Evolutionary conservation across 2,113 vertebrate genomes (phyloP).

Genomic region (Oryzias melastigma): DNA sequence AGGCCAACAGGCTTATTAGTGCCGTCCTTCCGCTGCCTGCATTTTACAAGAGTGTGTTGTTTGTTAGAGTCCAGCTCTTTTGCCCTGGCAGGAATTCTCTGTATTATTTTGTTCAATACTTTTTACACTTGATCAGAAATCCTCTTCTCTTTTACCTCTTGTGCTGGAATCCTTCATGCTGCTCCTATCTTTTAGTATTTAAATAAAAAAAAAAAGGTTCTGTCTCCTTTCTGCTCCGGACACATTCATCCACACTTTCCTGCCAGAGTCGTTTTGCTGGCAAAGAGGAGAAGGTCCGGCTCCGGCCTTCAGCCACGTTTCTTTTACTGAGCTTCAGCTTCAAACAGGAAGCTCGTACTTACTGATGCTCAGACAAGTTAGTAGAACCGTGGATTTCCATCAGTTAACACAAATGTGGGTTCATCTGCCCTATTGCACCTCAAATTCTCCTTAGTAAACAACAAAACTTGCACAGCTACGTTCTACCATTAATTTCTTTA

Average conservation of each 20-base stretch:
- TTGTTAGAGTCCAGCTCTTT: constrained; percentile 39
- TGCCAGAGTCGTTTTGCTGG: constrained; percentile 48
- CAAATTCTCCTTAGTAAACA: no score
- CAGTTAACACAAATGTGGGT: no score
- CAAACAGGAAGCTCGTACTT: neutral
- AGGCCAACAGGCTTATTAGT: constrained; percentile 11
- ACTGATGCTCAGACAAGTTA: neutral
- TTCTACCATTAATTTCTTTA: no score
- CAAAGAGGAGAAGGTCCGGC: constrained; percentile 26
- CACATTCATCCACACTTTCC: constrained; percentile 44
- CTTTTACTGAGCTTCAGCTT: constrained; percentile 5
- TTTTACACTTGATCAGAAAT: constrained; percentile 6
- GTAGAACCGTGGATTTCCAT: neutral
- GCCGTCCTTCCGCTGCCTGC: constrained; percentile 22
- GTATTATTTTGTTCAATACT: constrained; percentile 38
- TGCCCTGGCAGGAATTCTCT: constrained; percentile 44
- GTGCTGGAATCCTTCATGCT: neutral
- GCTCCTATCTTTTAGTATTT: constrained; percentile 5
- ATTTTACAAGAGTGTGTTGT: constrained; percentile 58
- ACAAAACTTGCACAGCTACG: no score
- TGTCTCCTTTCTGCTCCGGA: constrained; percentile 31
- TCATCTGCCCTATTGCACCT: no score
- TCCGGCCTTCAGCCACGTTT: constrained; percentile 29
- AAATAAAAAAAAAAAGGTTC: constrained; percentile 33
- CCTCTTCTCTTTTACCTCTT: constrained; percentile 10